A percentile compares a stretch with the other conserved stretches of the same genome.
phyloP scores from a whole-genome alignment of 2,797 vertebrate genomes.

The Pterois miles region DNA sequence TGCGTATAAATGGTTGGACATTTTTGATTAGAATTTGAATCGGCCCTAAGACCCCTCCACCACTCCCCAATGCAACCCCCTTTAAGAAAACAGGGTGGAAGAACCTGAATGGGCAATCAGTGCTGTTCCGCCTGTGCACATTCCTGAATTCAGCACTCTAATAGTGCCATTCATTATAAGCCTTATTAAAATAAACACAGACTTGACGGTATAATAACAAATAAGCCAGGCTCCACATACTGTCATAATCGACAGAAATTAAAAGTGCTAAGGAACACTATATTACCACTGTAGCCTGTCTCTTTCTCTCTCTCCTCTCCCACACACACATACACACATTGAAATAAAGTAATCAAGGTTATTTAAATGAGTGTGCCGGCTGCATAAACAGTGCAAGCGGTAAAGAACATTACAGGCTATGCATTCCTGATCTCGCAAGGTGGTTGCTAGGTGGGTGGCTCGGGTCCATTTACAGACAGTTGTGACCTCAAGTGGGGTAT shows the following conservation, averaged over 20 bases:
- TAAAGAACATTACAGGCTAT: slow-evolving; percentile 62
- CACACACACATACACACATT: slow-evolving; percentile 3
- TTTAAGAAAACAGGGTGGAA: slow-evolving; percentile 69
- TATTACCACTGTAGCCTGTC: slow-evolving; percentile 45
- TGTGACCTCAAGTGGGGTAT: slow-evolving; percentile 33
- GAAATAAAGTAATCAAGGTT: slow-evolving; percentile 80
- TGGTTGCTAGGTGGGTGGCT: slow-evolving; percentile 54
- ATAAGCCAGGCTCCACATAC: slow-evolving; percentile 61
- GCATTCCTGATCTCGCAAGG: slow-evolving; percentile 64
- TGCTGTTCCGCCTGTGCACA: slow-evolving; percentile 63
- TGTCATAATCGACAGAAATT: slow-evolving; percentile 70
- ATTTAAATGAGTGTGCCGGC: slow-evolving; percentile 78
- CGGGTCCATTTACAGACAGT: slow-evolving; percentile 48
- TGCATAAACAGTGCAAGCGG: slow-evolving; percentile 70
- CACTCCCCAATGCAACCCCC: slow-evolving; percentile 9
- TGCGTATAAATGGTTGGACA: slow-evolving; percentile 66
- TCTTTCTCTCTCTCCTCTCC: slow-evolving; percentile 22
- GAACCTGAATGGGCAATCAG: slow-evolving; percentile 77
- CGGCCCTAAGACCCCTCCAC: slow-evolving; percentile 45
- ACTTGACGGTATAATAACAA: slow-evolving; percentile 78
- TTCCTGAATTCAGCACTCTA: slow-evolving; percentile 73
- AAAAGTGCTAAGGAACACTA: slow-evolving; percentile 65
- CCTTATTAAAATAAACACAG: slow-evolving; percentile 81
- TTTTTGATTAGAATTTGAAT: slow-evolving; percentile 77
- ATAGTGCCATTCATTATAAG: slow-evolving; percentile 80